Base-by-base conservation (phyloP, 2,113 vertebrate species). In the Xyliphius kryptos region DNA sequence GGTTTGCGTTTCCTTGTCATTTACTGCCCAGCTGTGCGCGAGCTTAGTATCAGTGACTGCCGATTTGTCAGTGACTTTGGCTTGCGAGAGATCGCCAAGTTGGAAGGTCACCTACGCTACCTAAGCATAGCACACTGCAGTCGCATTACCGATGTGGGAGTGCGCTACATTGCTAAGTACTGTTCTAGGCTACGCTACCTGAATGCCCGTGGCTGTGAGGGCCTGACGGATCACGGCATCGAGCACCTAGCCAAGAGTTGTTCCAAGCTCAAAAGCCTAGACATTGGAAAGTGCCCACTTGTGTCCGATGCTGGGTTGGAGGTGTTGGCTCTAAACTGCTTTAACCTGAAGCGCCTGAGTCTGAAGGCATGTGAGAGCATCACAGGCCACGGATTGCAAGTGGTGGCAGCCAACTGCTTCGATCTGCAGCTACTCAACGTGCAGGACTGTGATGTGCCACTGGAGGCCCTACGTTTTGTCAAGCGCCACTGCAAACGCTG, bases 211-310 rank as follows among this genome's bases (percentile, higher is more conserved):
- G 91, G 91, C 80, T 92, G 90, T 67, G 91, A 92, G 82, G 91
- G 91, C 76, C 86, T 93, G 79, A 93, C 91, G 73, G 91, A 93
- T 85, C 90, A 92, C 0, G 91, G 91, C 0, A 79, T 92, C 62
- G 91, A 91, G 80, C 89, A 92, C 76, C 88, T 93, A 20, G 90
- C 91, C 82, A 92, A 92, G 83, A 90, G 87, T 85, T 93, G 91
- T 83, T 72, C 87, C 68, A 91, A 90, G 80, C 89, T 93, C 69
- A 92, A 92, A 72, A 91, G 90, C 0, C 77, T 93, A 17, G 91
- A 93, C 77, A 90, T 93, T 14, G 91, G 91, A 70, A 92, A 93
- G 68, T 93, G 91, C 79, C 91, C 90, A 0, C 68, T 92, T 79
- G 89, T 92, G 60, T 91, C 91, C 0, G 90, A 92, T 65, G 82